Base-by-base conservation (phyloP, 2,888 invertebrate genomes). In the Dynastes grantii region DNA sequence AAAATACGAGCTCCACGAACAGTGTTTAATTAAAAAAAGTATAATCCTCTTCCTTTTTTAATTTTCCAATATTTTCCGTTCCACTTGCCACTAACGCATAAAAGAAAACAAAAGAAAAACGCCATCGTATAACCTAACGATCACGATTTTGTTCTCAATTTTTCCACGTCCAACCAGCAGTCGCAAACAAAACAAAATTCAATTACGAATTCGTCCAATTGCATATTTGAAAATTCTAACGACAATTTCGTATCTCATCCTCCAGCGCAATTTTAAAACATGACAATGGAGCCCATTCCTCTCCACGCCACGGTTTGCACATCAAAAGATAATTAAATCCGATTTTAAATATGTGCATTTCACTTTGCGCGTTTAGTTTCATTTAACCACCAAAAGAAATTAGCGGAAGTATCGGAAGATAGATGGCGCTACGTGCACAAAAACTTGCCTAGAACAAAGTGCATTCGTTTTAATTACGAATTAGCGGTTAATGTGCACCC, bases 401-500 rank as follows among this genome's bases (percentile, higher is more conserved):
- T 68, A 11, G 22, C 49, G 45, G n/a, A 2, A 8, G 37, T n/a
- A n/a, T 65, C 16, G 16, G 2, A 37, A 16, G 32, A 32, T 65
- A 45, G 37, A 65, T 49, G 67, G 49, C 8, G 49, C 16, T 27
- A n/a, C 29, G 61, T 22, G 49, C 16, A 49, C 8, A 68, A 45
- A 68, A 22, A n/a, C 27, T 22, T 9, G 49, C 49, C 22, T 16
- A 6, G 8, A 49, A 49, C 49, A 49, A 16, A 27, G 16, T 68
- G 67, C 49, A 68, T 68, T 45, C 29, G 67, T 68, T 68, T 68
- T 68, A 68, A 68, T 68, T 68, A 68, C 27, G 61, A 61, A 61
- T 61, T 61, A 61, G 49, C 45, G 49, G 49, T 49, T 45, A 49
- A 22, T 22, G 27, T 27, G 49, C 67, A 2, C n/a, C 16, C 9